These are phyloP conservation scores for Drosophila acutilabella DNA, from an alignment of 2,888 invertebrate species.

Conservation along the genomic window DNA sequence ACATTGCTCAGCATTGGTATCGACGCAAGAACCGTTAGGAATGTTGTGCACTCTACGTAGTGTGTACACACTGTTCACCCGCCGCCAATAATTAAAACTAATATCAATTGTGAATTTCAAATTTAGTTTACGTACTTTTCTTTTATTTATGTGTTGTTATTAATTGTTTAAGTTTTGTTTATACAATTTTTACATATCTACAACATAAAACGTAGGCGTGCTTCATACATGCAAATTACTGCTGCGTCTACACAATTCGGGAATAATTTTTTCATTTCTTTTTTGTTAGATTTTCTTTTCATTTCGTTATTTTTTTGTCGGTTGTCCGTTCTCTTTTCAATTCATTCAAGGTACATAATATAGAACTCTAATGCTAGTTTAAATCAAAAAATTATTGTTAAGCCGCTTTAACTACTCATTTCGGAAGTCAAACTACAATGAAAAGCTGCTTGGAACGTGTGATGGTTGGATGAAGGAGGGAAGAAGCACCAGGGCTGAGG, in stretches of 20 bases:
- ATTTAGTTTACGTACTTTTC: slow-evolving; percentile 48
- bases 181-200: slow-evolving; percentile 77
- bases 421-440: slow-evolving; percentile 25
- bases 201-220: slow-evolving; percentile 67
- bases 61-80: slow-evolving; percentile 5
- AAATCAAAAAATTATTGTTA: slow-evolving; percentile 30
- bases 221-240: slow-evolving; percentile 19
- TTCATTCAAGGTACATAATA: slow-evolving; percentile 68
- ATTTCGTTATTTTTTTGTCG: slow-evolving; percentile 3
- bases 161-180: slow-evolving; percentile 39
- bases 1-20: background rate
- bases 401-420: slow-evolving; percentile 12
- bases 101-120: slow-evolving; percentile 8
- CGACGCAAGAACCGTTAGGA: background rate
- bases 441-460: slow-evolving; percentile 14
- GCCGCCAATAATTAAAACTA: slow-evolving; percentile 1
- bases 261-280: slow-evolving; percentile 25
- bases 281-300: slow-evolving; percentile 1
- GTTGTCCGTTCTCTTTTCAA: slow-evolving; percentile 21
- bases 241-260: slow-evolving; percentile 45
- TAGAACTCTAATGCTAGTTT: slow-evolving; percentile 57
- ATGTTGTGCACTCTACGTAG: too few species aligned
- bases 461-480: background rate
- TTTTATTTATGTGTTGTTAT: slow-evolving; percentile 36
- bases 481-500: background rate